A percentile compares a stretch with the other conserved stretches of the same genome.
These are phyloP conservation scores for Pocota personata DNA, from an alignment of 2,888 invertebrate species.

Conservation along the genomic window DNA sequence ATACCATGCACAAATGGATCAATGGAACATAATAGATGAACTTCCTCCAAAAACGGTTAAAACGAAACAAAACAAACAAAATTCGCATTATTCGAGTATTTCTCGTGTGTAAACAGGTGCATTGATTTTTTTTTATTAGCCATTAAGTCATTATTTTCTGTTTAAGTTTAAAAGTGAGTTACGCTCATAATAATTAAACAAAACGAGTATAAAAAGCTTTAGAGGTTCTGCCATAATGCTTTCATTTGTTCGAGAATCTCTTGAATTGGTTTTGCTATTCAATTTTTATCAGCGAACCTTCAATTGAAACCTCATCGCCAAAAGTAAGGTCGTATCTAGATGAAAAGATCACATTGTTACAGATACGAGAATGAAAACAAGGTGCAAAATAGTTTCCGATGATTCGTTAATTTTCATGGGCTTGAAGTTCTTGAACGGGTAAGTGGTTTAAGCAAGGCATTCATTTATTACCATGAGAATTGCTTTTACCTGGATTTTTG, in stretches of 20 bases:
- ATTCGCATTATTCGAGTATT: neutral
- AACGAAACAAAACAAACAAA: neutral
- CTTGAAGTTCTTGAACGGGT: constrained; percentile 4
- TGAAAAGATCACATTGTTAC: constrained; percentile 3
- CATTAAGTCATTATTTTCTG: neutral
- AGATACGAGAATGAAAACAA: neutral
- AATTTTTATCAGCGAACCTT: neutral
- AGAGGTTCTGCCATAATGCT: constrained; percentile 12
- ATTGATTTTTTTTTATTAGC: neutral
- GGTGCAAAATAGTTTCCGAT: neutral
- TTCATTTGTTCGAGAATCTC: neutral
- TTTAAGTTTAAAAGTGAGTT: neutral
- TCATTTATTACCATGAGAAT: neutral
- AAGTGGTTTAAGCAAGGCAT: neutral
- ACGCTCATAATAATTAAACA: neutral
- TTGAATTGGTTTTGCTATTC: neutral
- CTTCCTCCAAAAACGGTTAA: neutral
- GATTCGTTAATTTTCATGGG: neutral
- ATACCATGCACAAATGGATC: constrained; percentile 2
- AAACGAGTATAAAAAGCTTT: neutral
- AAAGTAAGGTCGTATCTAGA: neutral
- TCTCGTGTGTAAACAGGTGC: neutral
- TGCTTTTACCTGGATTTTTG: neutral
- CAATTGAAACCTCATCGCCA: neutral
- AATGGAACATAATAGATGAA: constrained; percentile 1